These are phyloP conservation scores for Nymphalis urticae DNA, from an alignment of 2,888 invertebrate genomes.

Conservation along the genomic window DNA sequence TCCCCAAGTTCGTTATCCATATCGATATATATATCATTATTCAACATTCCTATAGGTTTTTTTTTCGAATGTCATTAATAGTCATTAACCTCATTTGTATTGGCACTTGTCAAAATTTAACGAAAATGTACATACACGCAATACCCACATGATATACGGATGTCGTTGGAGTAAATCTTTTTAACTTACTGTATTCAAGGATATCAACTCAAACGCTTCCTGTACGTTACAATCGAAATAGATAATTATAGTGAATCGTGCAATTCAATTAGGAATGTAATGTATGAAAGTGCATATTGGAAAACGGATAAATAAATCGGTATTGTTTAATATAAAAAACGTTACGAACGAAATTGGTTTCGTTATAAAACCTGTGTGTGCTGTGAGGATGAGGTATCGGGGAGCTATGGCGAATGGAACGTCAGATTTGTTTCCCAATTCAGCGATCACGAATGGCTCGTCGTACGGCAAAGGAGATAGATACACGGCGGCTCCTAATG, in stretches of 20 bases:
- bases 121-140: conserved; percentile 22
- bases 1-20: conserved; percentile 11
- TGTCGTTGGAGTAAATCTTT: conserved; percentile 49
- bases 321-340: not conserved
- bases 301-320: not conserved
- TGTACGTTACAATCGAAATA: conserved; percentile 36
- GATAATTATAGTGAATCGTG: not conserved
- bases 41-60: not conserved
- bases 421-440: conserved; percentile 44
- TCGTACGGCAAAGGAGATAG: conserved; percentile 74
- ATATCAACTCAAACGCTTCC: conserved; percentile 65
- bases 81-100: conserved; percentile 12
- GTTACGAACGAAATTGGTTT: not conserved
- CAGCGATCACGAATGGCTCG: conserved; percentile 55
- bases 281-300: conserved; percentile 16
- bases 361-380: conserved; percentile 40
- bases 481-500: conserved; percentile 74
- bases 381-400: conserved; percentile 60
- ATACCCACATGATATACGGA: conserved; percentile 23
- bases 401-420: conserved; percentile 60
- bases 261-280: not conserved
- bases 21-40: not conserved
- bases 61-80: not conserved
- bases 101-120: conserved; percentile 7
- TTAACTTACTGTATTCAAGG: conserved; percentile 73